Base-by-base conservation (phyloP, 2,113 vertebrate species). In the Enhydra lutris region DNA sequence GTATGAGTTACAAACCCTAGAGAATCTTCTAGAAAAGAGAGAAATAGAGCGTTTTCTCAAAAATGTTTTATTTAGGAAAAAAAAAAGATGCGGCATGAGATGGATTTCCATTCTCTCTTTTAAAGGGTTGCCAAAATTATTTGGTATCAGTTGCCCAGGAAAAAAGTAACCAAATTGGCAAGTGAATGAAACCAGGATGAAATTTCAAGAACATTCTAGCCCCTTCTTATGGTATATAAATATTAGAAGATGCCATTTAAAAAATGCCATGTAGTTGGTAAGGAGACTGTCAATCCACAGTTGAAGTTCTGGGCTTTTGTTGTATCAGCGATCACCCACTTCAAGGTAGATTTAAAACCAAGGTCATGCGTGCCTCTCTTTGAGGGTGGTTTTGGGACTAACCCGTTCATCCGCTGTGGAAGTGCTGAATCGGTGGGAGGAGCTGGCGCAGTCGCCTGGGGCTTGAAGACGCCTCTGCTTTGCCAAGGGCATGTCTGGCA, bases 1-100 rank as follows among this genome's bases (percentile, higher is more conserved):
- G 61, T 80, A 12, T 34, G 23, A 17, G 61, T 71, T 55, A 17
- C 18, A 73, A 3, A 63, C 86, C 24, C 84, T 92, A 61, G 36
- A 92, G 89, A 96, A n/a, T 23, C 91, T 47, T 65, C 65, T 73
- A 83, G 82, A 93, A 92, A 96, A 55, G 4, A n/a, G 85, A 96
- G 94, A 82, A 92, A 63, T 39, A 55, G 83, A 96, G 14, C 10
- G 45, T 95, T 65, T 57, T 50, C 89, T 93, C 31, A 92, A 29
- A 89, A 86, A 82, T 71, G 12, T 86, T 52, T 80, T 67, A 55
- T 39, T 34, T 61, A 57, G 95, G 26, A 7, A 89, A 65, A 39
- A 45, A 83, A 97, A 90, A 81, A 20, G 59, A 29, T 8, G 2
- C 85, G 34, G 9, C 2, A 57, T 12, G 50, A 84, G 42, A 78